Evolutionary conservation across 30 jellyfish, hydroid and myxozoan genomes (phyloP), one percentile per base, ranked within the genome.

Genomic region (Aurelia sp.): DNA sequence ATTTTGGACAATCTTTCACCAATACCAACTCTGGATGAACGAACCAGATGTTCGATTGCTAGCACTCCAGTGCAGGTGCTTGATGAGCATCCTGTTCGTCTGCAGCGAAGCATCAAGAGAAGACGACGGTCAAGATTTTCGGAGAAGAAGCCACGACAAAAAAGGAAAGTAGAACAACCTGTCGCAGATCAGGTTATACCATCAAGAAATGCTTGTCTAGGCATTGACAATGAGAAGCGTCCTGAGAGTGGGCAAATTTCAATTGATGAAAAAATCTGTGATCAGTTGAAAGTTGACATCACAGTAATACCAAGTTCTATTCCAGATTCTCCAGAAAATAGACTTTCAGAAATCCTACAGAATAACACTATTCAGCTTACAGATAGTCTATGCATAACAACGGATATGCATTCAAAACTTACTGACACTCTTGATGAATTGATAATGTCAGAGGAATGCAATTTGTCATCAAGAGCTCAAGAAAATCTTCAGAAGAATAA

Each of bases 1-100:
- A 63, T 55, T n/a, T 61, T 79, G 86, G 65, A 72, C 66, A 33
- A 22, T 35, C 72, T 71, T 41, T 84, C 87, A 13, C 93, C 93
- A 41, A 84, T 84, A 18, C 23, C 41, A 44, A 22, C 63, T n/a
- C 19, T 33, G 15, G 57, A 53, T 53, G 60, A 12, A 20, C 71
- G 59, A 44, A 48, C 63, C 1, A 33, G 53, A 31, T 63, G 3
- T 31, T 80, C 90, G 35, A 65, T 53, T 1, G 67, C 87, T 7
- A 84, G 87, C 52, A 84, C 93, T 20, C 93, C 86, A 47, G 10
- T 48, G 11, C 33, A 48, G 50, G 55, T 44, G 55, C 55, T 16
- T 44, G 55, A 44, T 41, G 65, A 57, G 19, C 59, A 31, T 27
- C 68, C 57, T 11, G 19, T 48, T 6, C 7, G 68, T 10, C 21